Evolutionary conservation across 2,113 vertebrate species (phyloP).

Genomic region (Merops nubicus): DNA sequence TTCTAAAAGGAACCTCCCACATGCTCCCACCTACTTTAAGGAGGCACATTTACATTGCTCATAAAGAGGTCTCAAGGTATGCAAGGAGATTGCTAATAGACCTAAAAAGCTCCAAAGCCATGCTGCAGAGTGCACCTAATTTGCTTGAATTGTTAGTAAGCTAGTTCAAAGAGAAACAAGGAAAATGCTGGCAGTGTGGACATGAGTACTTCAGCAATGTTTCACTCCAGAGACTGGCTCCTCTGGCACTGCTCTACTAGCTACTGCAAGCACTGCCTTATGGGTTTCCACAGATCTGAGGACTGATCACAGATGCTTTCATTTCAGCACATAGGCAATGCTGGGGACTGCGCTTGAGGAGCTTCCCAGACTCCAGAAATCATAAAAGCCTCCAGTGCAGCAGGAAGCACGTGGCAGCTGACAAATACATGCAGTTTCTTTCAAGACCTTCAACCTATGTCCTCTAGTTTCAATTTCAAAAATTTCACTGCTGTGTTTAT

Average conservation of each 20-base stretch:
- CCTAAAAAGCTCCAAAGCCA: neutral
- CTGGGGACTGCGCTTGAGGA: neutral
- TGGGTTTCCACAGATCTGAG: neutral
- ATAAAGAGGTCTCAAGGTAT: neutral
- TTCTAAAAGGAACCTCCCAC: neutral
- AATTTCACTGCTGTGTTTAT: neutral
- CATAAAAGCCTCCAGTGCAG: neutral
- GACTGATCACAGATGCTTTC: neutral
- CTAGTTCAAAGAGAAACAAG: neutral
- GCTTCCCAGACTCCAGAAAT: neutral
- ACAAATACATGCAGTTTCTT: neutral
- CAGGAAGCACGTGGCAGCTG: rapidly evolving
- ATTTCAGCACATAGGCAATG: neutral
- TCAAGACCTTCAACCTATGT: neutral
- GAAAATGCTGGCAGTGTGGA: neutral
- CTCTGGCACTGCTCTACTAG: neutral
- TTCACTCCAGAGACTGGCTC: neutral
- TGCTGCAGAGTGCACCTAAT: neutral
- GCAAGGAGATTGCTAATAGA: neutral
- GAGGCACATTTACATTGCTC: neutral
- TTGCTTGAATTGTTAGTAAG: neutral
- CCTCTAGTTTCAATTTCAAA: neutral
- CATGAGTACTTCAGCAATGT: neutral
- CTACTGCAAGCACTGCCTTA: neutral
- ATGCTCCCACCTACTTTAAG: neutral